Percentiles rank a stretch among this genome's conserved stretches.
Evolutionary conservation across 2,888 invertebrate species (phyloP).

Genomic region (Catotricha subobsoleta): DNA sequence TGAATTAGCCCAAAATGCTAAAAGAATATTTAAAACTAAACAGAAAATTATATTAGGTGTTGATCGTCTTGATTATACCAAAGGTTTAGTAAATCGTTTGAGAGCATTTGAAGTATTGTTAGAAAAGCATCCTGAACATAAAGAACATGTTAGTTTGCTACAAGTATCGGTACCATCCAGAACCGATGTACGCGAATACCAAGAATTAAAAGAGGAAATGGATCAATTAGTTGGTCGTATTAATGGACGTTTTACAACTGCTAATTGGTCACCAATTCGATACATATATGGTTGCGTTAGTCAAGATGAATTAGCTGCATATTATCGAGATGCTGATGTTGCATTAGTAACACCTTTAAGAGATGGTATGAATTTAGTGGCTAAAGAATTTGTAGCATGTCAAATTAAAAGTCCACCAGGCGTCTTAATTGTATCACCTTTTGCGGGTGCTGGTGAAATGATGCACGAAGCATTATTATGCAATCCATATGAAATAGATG

Average conservation of each 20-base stretch:
- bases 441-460: slow-evolving; percentile 83
- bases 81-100: slow-evolving; percentile 67
- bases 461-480: slow-evolving; percentile 84
- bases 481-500: slow-evolving; percentile 77
- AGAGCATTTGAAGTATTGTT: slow-evolving; percentile 67
- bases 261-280: slow-evolving; percentile 77
- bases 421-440: slow-evolving; percentile 74
- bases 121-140: slow-evolving; percentile 70
- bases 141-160: slow-evolving; percentile 58
- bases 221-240: slow-evolving; percentile 72
- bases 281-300: slow-evolving; percentile 79
- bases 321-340: slow-evolving; percentile 72
- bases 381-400: slow-evolving; percentile 84
- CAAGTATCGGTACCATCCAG: slow-evolving; percentile 80
- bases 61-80: slow-evolving; percentile 71
- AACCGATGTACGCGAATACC: slow-evolving; percentile 78
- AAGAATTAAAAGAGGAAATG: slow-evolving; percentile 77
- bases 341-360: slow-evolving; percentile 73
- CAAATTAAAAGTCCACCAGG: slow-evolving; percentile 75
- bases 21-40: slow-evolving; percentile 48
- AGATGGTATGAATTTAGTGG: slow-evolving; percentile 84
- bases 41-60: slow-evolving; percentile 75
- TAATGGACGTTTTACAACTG: slow-evolving; percentile 75
- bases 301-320: slow-evolving; percentile 70
- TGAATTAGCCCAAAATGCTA: slow-evolving; percentile 51